Evolutionary conservation across 2,888 invertebrate species (phyloP).

Genomic region (Pammene aurita): DNA sequence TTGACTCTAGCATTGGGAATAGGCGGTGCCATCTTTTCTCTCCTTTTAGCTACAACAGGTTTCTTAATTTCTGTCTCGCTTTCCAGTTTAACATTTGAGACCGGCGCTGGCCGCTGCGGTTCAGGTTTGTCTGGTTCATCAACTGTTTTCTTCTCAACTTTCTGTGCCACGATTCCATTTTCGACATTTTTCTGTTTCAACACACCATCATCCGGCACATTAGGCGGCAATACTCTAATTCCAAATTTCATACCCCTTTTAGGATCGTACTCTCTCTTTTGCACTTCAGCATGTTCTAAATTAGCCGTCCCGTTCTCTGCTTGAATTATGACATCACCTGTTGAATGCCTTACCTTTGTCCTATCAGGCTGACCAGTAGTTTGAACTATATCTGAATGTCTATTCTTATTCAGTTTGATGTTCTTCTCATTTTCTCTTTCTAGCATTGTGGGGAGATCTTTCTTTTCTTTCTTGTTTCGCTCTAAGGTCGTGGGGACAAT

Average conservation of each 20-base stretch:
- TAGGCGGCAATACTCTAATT: slow-evolving; percentile 85
- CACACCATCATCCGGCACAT: slow-evolving; percentile 79
- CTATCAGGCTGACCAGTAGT: slow-evolving; percentile 70
- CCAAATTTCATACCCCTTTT: slow-evolving; percentile 87
- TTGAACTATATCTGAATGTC: slow-evolving; percentile 66
- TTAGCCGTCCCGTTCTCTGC: slow-evolving; percentile 71
- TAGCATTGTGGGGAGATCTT: slow-evolving; percentile 65
- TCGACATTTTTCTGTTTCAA: slow-evolving; percentile 74
- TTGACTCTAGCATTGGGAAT: slow-evolving; percentile 76
- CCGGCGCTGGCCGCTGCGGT: slow-evolving; percentile 63
- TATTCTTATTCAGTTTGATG: slow-evolving; percentile 67
- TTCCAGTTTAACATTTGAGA: slow-evolving; percentile 77
- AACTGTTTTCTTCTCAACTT: slow-evolving; percentile 64
- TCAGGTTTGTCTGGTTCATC: slow-evolving; percentile 77
- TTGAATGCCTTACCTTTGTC: slow-evolving; percentile 69
- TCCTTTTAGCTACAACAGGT: slow-evolving; percentile 80
- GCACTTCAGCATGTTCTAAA: slow-evolving; percentile 77
- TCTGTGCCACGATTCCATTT: slow-evolving; percentile 70
- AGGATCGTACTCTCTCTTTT: slow-evolving; percentile 82
- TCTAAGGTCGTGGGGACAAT: slow-evolving; percentile 76
- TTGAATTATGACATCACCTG: slow-evolving; percentile 72
- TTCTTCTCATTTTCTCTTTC: slow-evolving; percentile 81
- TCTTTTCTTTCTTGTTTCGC: slow-evolving; percentile 76
- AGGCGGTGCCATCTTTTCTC: slow-evolving; percentile 79
- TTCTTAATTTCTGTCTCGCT: slow-evolving; percentile 76